phyloP scores from a whole-genome alignment of 2,113 vertebrate genomes.

The Heterochromis multidens region DNA sequence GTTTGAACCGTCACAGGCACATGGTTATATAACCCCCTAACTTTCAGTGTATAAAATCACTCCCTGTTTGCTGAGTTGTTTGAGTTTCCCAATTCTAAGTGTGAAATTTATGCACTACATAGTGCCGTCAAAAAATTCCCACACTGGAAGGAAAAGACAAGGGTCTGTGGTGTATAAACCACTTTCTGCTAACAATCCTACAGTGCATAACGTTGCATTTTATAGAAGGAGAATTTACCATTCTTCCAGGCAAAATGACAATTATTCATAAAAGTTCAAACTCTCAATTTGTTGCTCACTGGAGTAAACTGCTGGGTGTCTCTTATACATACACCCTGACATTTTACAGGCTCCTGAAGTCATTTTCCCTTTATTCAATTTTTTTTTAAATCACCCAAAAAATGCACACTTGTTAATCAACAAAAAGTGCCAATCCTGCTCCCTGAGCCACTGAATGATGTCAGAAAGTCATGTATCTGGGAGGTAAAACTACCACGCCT shows the following conservation, averaged over 20 bases:
- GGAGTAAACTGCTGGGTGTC: neutral
- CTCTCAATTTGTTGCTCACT: neutral
- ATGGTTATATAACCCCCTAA: neutral
- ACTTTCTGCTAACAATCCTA: neutral
- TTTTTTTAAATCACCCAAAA: neutral
- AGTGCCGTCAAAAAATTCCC: neutral
- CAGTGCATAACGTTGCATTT: neutral
- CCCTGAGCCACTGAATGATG: slow-evolving; percentile 27
- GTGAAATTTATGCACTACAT: neutral
- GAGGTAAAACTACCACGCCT: slow-evolving; percentile 38
- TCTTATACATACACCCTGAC: neutral
- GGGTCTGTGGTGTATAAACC: neutral
- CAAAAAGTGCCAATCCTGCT: slow-evolving; percentile 15
- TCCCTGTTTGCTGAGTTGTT: neutral
- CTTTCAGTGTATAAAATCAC: neutral
- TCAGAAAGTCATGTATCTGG: slow-evolving; percentile 13
- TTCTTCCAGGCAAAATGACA: neutral
- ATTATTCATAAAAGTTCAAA: neutral
- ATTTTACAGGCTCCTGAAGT: neutral
- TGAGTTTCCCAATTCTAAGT: neutral
- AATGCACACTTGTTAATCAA: slow-evolving; percentile 5
- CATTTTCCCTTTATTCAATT: neutral
- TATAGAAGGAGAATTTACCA: neutral
- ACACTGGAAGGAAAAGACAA: neutral
- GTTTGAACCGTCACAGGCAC: neutral